Evolutionary conservation across 2,888 invertebrate species (phyloP), one percentile per base, ranked within the genome.

Genomic region (Rhingia campestris): DNA sequence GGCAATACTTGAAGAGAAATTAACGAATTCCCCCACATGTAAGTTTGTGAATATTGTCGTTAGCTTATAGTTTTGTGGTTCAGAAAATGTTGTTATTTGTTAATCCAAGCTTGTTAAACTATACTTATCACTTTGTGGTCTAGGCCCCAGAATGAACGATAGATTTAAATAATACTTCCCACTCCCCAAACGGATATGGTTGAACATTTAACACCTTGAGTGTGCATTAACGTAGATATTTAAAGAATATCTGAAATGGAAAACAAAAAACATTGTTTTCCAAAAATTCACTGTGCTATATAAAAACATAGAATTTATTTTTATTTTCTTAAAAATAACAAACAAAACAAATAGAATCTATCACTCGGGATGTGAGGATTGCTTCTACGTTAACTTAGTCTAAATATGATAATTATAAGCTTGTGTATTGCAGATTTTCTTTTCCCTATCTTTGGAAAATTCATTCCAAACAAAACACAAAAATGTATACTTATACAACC

Each of bases 61-160:
- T 22, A 22, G 2, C 22, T 22, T 22, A 22, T 22, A 22, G 22
- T 22, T 22, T 22, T 22, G 2, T 22, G 22, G 22, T 22, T 22
- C 22, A 22, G 22, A 22, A 22, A 22, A 22, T 22, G 22, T 22
- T 22, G 22, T 22, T 22, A 22, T 2, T 22, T 22, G 1, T 22
- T 22, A 22, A 22, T 2, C 1, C 2, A 22, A 22, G 22, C 22
- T 22, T 22, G 2, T 22, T 22, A 22, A 2, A 22, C 22, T 22
- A 22, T 22, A 2, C 22, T 22, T 22, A 2, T 22, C 22, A 22
- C 2, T 22, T 22, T 22, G 22, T 22, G 22, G 2, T 22, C 22
- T 2, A 22, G 22, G 22, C 22, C 22, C 22, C 22, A 66, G 74
- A 79, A 84, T 43, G 72, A 73, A 77, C 39, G 73, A 49, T 56